Evolutionary conservation across 2,797 vertebrate genomes (phyloP), one percentile per base, ranked within the genome.

Genomic region (Leuciscus waleckii): DNA sequence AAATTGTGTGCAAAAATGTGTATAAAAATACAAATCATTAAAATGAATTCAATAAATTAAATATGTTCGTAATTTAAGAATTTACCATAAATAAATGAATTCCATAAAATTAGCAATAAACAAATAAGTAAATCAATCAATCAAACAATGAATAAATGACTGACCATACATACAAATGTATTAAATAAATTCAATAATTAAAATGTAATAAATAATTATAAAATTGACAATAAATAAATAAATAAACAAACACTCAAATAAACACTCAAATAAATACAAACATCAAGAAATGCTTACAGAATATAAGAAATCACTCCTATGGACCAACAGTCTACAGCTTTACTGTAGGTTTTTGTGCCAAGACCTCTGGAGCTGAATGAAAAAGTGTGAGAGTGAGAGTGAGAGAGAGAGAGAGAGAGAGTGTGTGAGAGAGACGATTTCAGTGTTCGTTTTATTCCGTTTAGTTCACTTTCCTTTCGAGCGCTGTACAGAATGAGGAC

Each of bases 311-410:
- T 99, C 85, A 99, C 98, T 81, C 98, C 98, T 2, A 99, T 99
- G 84, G 98, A 99, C 98, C 98, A 99, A 94, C 98, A 99, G 91
- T 99, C 98, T 89, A 99, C 98, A 0, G 98, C 98, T 92, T 99
- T 99, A 93, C 97, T 98, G 92, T 99, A 99, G 98, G 98, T 91
- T 98, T 99, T 95, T 99, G 98, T 9, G 98, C 98, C 88, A 99
- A 93, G 54, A 99, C 97, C 87, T 99, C 98, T 0, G 98, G 98
- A 89, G 98, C 97, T 99, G 89, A 58, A 67, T 86, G 84, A 88
- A 26, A 85, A 63, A 26, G 23, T n/a, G n/a, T n/a, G 46, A 49
- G 46, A 16, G 83, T 88, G 37, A 85, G 68, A 29, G 37, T 51
- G 17, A 16, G 71, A 71, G 78, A n/a, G 26, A 56, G 39, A 35